A percentile compares a stretch with the other conserved stretches of the same genome.
These are phyloP conservation scores for Galeopterus variegatus DNA, from an alignment of 2,113 vertebrate genomes.

Conservation along the genomic window DNA sequence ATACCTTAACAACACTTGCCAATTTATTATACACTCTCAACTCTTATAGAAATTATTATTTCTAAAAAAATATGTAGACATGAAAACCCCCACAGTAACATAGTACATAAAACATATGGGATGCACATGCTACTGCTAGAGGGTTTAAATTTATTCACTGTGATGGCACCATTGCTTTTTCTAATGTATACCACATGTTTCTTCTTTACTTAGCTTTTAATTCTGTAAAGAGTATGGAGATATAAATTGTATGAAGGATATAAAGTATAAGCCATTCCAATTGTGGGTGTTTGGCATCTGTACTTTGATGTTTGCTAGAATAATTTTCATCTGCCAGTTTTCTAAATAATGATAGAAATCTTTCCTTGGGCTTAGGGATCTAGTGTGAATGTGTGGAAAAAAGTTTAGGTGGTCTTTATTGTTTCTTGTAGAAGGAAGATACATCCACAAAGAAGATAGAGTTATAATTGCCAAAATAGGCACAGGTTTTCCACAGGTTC, in stretches of 20 bases:
- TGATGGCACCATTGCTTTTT: not conserved
- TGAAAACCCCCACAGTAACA: not conserved
- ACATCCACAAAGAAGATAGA: not conserved
- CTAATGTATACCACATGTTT: slow-evolving; percentile 16
- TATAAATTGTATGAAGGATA: slow-evolving; percentile 11
- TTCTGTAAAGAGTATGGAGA: not conserved
- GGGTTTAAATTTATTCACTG: slow-evolving; percentile 20
- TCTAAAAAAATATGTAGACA: not conserved
- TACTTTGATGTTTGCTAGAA: slow-evolving; percentile 39
- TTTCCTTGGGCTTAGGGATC: not conserved
- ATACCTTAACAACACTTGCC: not conserved
- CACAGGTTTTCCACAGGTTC: not conserved
- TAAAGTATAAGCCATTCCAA: slow-evolving; percentile 37
- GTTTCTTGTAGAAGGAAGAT: slow-evolving; percentile 2
- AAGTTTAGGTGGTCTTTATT: not conserved
- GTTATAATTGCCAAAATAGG: not conserved
- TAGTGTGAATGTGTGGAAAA: not conserved
- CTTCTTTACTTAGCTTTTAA: slow-evolving; percentile 65
- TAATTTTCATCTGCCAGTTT: slow-evolving; percentile 28
- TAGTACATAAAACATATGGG: slow-evolving; percentile 22
- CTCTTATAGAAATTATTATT: slow-evolving; percentile 26
- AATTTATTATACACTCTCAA: not conserved
- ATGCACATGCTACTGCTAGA: not conserved
- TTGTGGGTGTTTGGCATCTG: not conserved
- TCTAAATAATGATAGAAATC: not conserved